Conservation (phyloP, 2,113 vertebrate species). For the Pseudorhombus dupliciocellatus region DNA sequence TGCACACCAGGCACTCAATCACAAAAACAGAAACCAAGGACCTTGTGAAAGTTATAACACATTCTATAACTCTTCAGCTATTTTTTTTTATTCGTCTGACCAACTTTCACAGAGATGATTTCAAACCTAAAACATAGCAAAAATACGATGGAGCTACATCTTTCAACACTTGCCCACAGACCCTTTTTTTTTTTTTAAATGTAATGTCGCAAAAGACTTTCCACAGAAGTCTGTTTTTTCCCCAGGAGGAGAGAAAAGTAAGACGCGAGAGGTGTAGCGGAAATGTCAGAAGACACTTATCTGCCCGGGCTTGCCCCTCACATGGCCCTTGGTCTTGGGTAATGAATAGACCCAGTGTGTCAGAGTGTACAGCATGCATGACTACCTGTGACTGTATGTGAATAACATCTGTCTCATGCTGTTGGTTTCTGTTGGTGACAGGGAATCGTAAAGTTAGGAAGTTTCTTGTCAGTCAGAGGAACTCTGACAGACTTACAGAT, state of each 20-base stretch:
- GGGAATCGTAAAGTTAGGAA: slow-evolving; percentile 16
- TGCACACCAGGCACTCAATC: slow-evolving; percentile 17
- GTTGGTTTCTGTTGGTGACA: neutral
- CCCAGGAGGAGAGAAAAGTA: slow-evolving; percentile 11
- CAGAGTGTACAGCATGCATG: slow-evolving; percentile 29
- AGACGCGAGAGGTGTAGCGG: slow-evolving; percentile 13
- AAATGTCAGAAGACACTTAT: slow-evolving; percentile 42
- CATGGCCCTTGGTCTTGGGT: slow-evolving; percentile 23
- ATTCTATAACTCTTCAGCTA: neutral
- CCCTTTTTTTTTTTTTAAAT: slow-evolving; percentile 6
- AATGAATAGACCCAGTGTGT: slow-evolving; percentile 59
- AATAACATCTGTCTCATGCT: slow-evolving; percentile 41
- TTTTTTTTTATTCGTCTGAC: slow-evolving; percentile 37
- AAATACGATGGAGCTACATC: neutral
- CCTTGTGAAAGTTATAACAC: slow-evolving; percentile 37
- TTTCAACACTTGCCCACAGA: slow-evolving; percentile 17
- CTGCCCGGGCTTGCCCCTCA: slow-evolving; percentile 60
- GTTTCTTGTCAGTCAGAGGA: slow-evolving; percentile 43
- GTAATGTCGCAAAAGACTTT: slow-evolving; percentile 39
- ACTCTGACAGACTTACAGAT: slow-evolving; percentile 38
- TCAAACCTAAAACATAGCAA: too few relatives aligned
- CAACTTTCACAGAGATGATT: neutral
- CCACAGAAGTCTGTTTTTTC: slow-evolving; percentile 19
- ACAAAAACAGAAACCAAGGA: slow-evolving; percentile 34
- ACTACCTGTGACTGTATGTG: slow-evolving; percentile 37